Base-by-base conservation (phyloP, 2,113 vertebrate genomes). In the Cygnus buccinator region DNA sequence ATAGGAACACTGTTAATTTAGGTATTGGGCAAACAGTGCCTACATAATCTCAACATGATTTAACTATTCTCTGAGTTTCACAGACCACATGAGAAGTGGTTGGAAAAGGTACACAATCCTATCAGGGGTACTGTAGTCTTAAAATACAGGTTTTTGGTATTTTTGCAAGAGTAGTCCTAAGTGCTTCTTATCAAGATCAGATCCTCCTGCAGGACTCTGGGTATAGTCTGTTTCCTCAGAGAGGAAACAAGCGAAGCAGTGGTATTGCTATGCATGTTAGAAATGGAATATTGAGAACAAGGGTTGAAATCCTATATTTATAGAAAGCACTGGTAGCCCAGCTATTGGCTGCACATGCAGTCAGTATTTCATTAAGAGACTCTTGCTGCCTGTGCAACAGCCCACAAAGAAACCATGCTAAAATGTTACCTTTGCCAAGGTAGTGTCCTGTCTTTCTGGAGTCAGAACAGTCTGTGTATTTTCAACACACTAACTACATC, bases 231-330 rank as follows among this genome's bases (percentile, higher is more conserved):
- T 17, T 65, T 41, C 62, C 25, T 23, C 37, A 65, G 7, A 41
- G 14, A 65, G 39, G 39, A 41, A 41, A 28, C 11, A 65, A 65
- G 17, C 12, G 11, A 65, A 86, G 25, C 37, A 21, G 7, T 65
- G 58, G 3, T 15, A 19, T 35, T 8, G 23, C 2, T 35, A 16
- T n/a, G 10, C 12, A 28, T 61, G 94, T 82, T 63, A 25, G 43
- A 46, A 72, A 76, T 16, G 43, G 4, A 63, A 85, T 76, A 86
- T 3, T 55, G 12, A 57, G 67, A 59, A 58, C 44, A 8, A 43
- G 11, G 0, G 7, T 68, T 3, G 7, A 80, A 88, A 79, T 80
- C 10, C 13, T 61, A 1, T 3, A 33, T 4, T 8, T 55, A 6
- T 5, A 37, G 29, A 88, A 88, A 29, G 15, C 9, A 65, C 8